Conservation (phyloP, 2,797 vertebrate genomes). For the Australoheros facetus region DNA sequence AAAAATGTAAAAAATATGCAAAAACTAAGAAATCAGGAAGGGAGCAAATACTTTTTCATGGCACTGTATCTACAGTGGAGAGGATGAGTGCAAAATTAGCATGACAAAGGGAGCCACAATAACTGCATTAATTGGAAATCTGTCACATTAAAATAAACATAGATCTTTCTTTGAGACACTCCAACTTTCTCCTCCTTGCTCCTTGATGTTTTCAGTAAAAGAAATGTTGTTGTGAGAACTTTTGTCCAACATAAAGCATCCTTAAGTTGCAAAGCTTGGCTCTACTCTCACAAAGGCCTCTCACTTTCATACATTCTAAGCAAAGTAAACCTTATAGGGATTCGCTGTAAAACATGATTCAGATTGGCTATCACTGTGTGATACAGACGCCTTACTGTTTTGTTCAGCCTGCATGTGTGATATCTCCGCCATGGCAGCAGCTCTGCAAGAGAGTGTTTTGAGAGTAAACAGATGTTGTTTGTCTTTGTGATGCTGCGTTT, state of each 20-base stretch:
- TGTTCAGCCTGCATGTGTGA: conserved; percentile 61
- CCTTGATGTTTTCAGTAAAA: not conserved
- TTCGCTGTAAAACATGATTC: conserved; percentile 41
- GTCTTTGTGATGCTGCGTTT: conserved; percentile 82
- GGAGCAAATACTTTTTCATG: too few relatives aligned
- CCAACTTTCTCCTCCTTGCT: not conserved
- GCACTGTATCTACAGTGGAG: too few relatives aligned
- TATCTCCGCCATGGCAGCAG: conserved; percentile 55
- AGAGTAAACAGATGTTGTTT: conserved; percentile 85
- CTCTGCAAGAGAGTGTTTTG: conserved; percentile 71
- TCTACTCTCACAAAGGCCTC: not conserved
- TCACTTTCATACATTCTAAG: conserved; percentile 36
- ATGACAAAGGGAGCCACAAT: not conserved
- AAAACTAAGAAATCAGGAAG: not conserved
- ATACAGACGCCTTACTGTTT: conserved; percentile 58
- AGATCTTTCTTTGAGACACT: not conserved
- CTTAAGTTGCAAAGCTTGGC: conserved; percentile 16
- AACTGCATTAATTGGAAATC: not conserved
- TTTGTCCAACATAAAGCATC: not conserved
- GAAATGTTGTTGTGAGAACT: not conserved
- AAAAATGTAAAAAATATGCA: not conserved
- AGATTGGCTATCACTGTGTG: conserved; percentile 49
- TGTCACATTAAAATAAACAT: rapidly evolving
- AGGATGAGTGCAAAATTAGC: not conserved
- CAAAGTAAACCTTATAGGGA: conserved; percentile 48